Conservation (phyloP, 1,140 invertebrate genomes). For the Adelges cooleyi region DNA sequence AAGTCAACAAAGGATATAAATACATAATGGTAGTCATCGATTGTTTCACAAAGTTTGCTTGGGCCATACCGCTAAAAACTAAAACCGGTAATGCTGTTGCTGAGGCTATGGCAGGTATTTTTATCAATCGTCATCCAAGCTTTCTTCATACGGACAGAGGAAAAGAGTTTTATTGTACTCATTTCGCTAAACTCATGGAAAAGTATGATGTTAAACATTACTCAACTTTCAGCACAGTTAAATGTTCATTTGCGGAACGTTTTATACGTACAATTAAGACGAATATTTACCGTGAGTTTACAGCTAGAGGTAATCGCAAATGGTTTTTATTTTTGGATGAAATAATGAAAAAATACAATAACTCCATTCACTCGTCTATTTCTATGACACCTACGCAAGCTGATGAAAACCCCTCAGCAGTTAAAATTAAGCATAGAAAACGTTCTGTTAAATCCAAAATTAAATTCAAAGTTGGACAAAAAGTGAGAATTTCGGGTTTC, state of each 20-base stretch:
- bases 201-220: constrained; percentile 36
- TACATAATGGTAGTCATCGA: constrained; percentile 42
- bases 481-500: not conserved
- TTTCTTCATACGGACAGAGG: constrained; percentile 29
- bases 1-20: constrained; percentile 38
- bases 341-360: not conserved
- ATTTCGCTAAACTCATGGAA: constrained; percentile 35
- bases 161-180: constrained; percentile 36
- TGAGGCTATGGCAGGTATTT: constrained; percentile 28
- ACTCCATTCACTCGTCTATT: not conserved
- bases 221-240: constrained; percentile 37
- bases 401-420: not conserved
- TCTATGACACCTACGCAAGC: not conserved
- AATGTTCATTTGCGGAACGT: constrained; percentile 37
- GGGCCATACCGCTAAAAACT: constrained; percentile 39
- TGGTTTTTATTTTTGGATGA: not conserved
- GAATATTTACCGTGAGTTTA: not conserved
- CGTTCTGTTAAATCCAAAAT: not conserved
- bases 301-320: not conserved
- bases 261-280: not conserved
- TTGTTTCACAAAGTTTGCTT: constrained; percentile 41
- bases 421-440: not conserved
- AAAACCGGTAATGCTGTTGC: constrained; percentile 38
- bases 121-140: constrained; percentile 30
- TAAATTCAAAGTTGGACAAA: not conserved